These are phyloP conservation scores for Erannis defoliaria DNA, from an alignment of 2,888 invertebrate species.

Conservation along the genomic window DNA sequence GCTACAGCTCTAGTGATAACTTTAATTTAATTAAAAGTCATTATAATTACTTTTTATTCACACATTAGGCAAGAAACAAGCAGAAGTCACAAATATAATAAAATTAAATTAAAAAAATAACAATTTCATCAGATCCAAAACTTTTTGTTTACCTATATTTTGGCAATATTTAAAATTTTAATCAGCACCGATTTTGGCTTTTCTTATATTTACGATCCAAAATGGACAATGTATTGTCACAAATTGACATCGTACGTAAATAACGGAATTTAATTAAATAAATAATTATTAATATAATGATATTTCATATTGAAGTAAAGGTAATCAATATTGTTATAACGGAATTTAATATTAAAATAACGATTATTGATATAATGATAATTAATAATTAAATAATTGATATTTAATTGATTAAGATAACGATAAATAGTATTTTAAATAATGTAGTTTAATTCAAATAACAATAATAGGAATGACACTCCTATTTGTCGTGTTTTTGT, in stretches of 20 bases:
- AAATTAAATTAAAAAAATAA: constrained; percentile 1
- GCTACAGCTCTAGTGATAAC: too few relatives aligned
- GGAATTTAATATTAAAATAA: constrained; percentile 2
- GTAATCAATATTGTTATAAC: neutral
- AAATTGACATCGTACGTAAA: constrained; percentile 20
- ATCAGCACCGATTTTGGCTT: constrained; percentile 38
- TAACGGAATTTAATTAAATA: constrained; percentile 6
- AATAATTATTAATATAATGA: neutral
- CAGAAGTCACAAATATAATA: neutral
- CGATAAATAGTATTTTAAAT: too few relatives aligned
- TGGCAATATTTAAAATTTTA: constrained; percentile 24
- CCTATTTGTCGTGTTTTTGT: neutral
- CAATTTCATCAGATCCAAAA: constrained; percentile 16
- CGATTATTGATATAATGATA: too few relatives aligned
- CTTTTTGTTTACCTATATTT: constrained; percentile 25
- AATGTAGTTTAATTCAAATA: too few relatives aligned
- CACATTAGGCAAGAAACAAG: constrained; percentile 26
- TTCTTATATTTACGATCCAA: constrained; percentile 21
- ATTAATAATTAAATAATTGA: too few relatives aligned
- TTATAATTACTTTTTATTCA: neutral
- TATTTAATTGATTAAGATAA: too few relatives aligned
- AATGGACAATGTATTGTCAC: constrained; percentile 8
- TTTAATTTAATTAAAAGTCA: too few relatives aligned
- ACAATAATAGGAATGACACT: neutral
- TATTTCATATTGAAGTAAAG: constrained; percentile 5